Conservation (phyloP, 2,888 invertebrate species). For the Perdita meconis region DNA sequence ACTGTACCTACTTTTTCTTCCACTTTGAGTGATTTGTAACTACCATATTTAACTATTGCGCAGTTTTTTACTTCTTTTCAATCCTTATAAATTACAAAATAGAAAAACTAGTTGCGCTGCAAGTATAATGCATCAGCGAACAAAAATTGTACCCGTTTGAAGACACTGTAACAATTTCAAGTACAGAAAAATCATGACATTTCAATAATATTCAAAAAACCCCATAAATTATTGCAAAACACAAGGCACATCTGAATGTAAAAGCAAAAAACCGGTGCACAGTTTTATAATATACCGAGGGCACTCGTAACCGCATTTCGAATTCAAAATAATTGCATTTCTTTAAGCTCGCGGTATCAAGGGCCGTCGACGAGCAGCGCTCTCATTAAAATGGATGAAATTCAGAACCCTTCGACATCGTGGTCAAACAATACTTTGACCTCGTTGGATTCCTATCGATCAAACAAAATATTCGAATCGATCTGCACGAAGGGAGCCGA, state of each 20-base stretch:
- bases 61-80: no score
- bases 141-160: no score
- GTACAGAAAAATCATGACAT: no score
- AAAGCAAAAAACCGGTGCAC: background rate
- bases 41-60: no score
- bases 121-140: no score
- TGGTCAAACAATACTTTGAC: background rate
- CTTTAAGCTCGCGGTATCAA: background rate
- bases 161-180: no score
- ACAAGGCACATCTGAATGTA: no score
- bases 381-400: slow-evolving; percentile 40
- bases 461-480: slow-evolving; percentile 14
- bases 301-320: slow-evolving; percentile 6
- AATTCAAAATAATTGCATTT: slow-evolving; percentile 20
- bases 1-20: no score
- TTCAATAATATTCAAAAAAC: no score
- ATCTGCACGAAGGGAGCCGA: background rate
- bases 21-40: no score
- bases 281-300: background rate
- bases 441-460: background rate
- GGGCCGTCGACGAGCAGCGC: background rate
- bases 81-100: no score
- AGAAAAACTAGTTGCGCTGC: no score
- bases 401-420: slow-evolving; percentile 11
- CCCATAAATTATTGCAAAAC: background rate